A percentile compares a stretch with the other conserved stretches of the same genome.
These are phyloP conservation scores for Timema cristinae DNA, from an alignment of 2,888 invertebrate species.

Conservation along the genomic window DNA sequence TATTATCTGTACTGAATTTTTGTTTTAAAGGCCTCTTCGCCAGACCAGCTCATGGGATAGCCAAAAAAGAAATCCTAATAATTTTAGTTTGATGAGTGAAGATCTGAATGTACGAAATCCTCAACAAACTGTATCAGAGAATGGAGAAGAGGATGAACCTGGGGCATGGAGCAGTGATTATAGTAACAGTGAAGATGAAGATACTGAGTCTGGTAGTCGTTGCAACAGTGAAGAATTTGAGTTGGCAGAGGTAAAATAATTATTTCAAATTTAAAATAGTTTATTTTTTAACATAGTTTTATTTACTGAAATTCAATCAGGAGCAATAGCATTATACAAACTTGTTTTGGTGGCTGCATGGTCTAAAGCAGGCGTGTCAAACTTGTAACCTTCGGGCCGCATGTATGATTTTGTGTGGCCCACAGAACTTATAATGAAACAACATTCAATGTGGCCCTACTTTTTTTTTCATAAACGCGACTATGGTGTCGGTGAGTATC, in stretches of 20 bases:
- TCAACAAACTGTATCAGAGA: constrained; percentile 20
- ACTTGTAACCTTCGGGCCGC: too few species aligned
- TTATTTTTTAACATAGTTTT: too few species aligned
- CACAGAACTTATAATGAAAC: too few species aligned
- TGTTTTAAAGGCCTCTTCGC: constrained; percentile 57
- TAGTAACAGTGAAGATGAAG: constrained; percentile 86
- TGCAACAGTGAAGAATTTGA: neutral
- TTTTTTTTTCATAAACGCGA: too few species aligned
- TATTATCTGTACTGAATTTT: neutral
- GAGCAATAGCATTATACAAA: too few species aligned
- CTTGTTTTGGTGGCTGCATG: too few species aligned
- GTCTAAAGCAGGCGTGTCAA: too few species aligned
- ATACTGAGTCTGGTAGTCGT: constrained; percentile 51
- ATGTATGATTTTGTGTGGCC: too few species aligned
- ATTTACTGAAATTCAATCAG: too few species aligned
- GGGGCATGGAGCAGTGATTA: constrained; percentile 89
- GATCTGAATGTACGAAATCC: constrained; percentile 19
- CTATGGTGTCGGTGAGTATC: too few species aligned
- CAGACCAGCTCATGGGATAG: constrained; percentile 77
- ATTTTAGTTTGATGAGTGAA: constrained; percentile 13
- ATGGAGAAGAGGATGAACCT: constrained; percentile 53
- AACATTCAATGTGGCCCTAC: too few species aligned
- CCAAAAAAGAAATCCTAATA: constrained; percentile 35
- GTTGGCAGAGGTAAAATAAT: neutral
- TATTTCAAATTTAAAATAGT: neutral